Percentiles rank a stretch among this genome's conserved stretches.
Evolutionary conservation across 2,797 vertebrate species (phyloP).

Genomic region (Pteropus rufus): DNA sequence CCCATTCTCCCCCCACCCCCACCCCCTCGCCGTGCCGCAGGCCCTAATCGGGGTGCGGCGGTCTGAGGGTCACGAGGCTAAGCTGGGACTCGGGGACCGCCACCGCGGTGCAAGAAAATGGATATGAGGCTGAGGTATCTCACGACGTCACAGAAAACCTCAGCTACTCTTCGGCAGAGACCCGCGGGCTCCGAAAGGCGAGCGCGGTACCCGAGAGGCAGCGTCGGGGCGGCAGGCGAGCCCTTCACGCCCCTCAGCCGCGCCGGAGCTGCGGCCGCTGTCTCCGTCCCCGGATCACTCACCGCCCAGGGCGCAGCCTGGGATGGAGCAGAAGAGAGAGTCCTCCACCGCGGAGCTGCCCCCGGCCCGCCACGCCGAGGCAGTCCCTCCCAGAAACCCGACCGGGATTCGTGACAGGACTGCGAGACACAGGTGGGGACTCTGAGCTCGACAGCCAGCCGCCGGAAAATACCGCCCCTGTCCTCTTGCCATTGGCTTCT

Average conservation of each 20-base stretch:
- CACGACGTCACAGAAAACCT: not conserved
- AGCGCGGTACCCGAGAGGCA: not conserved
- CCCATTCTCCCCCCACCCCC: not conserved
- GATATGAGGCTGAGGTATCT: not conserved
- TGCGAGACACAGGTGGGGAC: not conserved
- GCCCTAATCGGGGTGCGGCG: not conserved
- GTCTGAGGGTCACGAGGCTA: not conserved
- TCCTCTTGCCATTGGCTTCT: not conserved
- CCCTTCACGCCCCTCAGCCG: not conserved
- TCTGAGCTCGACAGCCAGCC: rapidly evolving
- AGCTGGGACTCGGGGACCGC: not conserved
- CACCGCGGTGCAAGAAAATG: not conserved
- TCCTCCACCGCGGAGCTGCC: not conserved
- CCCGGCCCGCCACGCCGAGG: not conserved
- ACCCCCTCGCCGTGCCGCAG: not conserved
- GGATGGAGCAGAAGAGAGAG: not conserved
- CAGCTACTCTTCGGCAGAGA: not conserved
- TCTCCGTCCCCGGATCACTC: not conserved
- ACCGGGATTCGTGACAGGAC: not conserved
- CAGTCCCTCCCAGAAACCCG: not conserved
- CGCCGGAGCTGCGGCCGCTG: not conserved
- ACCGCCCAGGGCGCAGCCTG: not conserved
- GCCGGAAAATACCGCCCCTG: not conserved
- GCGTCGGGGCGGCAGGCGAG: not conserved
- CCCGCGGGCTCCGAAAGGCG: not conserved